Base-by-base conservation (phyloP, 2,888 invertebrate genomes). In the Morinoia aosen region DNA sequence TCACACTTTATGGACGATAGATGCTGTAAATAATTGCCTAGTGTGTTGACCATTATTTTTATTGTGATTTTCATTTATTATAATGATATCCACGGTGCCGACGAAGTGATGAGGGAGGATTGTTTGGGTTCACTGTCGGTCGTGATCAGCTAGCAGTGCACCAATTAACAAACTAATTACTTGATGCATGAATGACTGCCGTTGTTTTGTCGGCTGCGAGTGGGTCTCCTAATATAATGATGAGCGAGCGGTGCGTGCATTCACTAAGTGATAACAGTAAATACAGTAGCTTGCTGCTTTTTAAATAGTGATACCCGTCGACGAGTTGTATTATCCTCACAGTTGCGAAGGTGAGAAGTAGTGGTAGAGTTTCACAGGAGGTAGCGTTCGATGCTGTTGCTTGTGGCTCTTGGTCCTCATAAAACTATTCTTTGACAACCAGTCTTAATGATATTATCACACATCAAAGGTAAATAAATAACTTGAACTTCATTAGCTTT, bases 21-120 rank as follows among this genome's bases (percentile, higher is more conserved):
- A 93, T 93, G 93, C 93, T 93, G 93, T 93, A 93, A 93, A 93
- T 93, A 93, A 10, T 93, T 57, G 93, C 93, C 93, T 93, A 93
- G 93, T 93, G 93, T 93, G 93, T 93, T 93, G 93, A 93, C 57
- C 93, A 93, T 93, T 93, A 93, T 93, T 93, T 93, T 93, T 93
- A 93, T 93, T 93, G 48, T 93, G 90, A 90, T 90, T 90, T 90
- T 90, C 90, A 90, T 90, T 90, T 39, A 90, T 90, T 16, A 90
- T 90, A 90, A 90, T 90, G 90, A 40, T 88, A 88, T 88, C 88
- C 39, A 88, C 48, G 39, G 40, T 0, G 16, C 8, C 40, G 90
- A 90, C 48, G 90, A 40, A 0, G 40, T 48, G 90, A 90, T 90
- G 40, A 90, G 11, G 90, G 90, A 90, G 14, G 12, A 90, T 76